Evolutionary conservation across 2,888 invertebrate species (phyloP), one percentile per base, ranked within the genome.

Genomic region (Yponomeuta plumbellus): DNA sequence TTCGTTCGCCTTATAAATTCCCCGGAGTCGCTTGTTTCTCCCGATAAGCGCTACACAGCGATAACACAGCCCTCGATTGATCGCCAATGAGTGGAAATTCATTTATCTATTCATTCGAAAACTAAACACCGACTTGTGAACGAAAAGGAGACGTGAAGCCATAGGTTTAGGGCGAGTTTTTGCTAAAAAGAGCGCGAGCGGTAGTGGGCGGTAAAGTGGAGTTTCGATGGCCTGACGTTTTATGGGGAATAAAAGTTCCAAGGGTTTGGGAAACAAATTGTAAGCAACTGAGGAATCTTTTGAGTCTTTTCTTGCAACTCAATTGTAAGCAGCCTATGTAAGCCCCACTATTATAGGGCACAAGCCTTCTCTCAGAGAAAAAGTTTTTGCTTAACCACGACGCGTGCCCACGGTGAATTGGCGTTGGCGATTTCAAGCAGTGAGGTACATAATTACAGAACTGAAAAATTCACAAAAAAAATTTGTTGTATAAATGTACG

Each of bases 1-100:
- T 23, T 23, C 59, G 59, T 26, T 34, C 20, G 26, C 44, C 64
- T 44, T 78, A 83, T 84, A 84, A 85, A 84, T 83, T 64, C 79
- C 77, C 71, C 75, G 71, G 69, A 75, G 80, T 78, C 79, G 74
- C 79, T 80, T 80, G 81, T 76, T 79, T 79, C 75, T 75, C 77
- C 76, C 77, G 69, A 71, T 68, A 82, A 86, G 85, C 86, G 78
- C 86, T 83, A 85, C 84, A 86, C 85, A 87, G 82, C 80, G 88
- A 88, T 88, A 87, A 85, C 84, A 76, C 74, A 75, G 74, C 76
- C 77, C 56, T 72, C 86, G 86, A 89, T 88, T 89, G 88, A 89
- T 89, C 88, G 86, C 76, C 87, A 88, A 88, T 87, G 86, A 88
- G 81, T 83, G 81, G 84, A 83, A 86, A 88, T 88, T 88, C 87